Base-by-base conservation (phyloP, 1,140 invertebrate genomes). In the Adelges cooleyi region DNA sequence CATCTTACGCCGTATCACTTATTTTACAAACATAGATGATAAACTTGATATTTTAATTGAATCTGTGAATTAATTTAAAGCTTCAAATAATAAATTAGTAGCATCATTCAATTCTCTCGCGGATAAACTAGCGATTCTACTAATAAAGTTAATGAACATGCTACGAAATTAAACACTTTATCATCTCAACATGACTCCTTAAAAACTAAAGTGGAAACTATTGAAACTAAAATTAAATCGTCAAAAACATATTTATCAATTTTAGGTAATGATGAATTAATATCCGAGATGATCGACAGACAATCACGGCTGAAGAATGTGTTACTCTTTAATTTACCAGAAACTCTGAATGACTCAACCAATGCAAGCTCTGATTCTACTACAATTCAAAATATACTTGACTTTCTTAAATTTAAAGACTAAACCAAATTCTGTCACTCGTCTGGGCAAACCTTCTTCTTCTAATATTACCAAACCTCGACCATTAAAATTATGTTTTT, bases 1-100 rank as follows among this genome's bases (percentile, higher is more conserved):
- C 49, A 1, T 50, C 23, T 27, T 50, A 50, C 49, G 49, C 49
- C 49, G 23, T 50, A 29, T 51, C n/a, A 51, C 50, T 29, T 51
- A 51, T 51, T 51, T 51, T 23, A 50, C 48, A 29, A 50, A 50
- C 23, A 50, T 27, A 23, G 48, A 50, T 25, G 15, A 50, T 29
- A 50, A 27, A 50, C 10, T 50, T n/a, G 48, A 50, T 50, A 50
- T n/a, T 29, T n/a, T 50, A 29, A 50, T 29, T 29, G 27, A 50
- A 50, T 2, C 48, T 29, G 25, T 50, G 17, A 27, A 50, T 50
- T 22, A 50, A 17, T 50, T 27, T 25, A 50, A 50, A 50, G n/a
- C 23, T 50, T 17, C 48, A 25, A 50, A 50, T 50, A 50, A 50
- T 50, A 49, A 49, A 49, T 3, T 49, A 2, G 11, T 27, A 15